Conservation (phyloP, 35 echinoderm and acorn worm genomes). For the Heliocidaris erythrogramma region DNA sequence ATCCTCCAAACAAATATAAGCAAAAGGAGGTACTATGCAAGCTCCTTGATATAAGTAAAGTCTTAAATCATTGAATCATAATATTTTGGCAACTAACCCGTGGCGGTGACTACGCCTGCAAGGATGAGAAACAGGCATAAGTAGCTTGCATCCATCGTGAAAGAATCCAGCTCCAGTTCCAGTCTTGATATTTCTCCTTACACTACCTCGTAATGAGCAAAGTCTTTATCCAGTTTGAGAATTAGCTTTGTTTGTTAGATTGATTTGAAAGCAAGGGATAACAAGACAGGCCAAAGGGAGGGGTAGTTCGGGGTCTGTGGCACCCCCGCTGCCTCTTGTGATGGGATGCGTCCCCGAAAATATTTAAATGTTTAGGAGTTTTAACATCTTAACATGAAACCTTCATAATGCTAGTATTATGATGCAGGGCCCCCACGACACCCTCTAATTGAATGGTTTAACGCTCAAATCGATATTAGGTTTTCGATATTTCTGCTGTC, state of each 20-base stretch:
- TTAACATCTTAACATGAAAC: no score
- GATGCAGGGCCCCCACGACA: no score
- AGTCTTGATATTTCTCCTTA: background rate
- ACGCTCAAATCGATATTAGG: no score
- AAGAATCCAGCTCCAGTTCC: background rate
- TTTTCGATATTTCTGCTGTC: no score
- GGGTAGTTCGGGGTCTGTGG: background rate
- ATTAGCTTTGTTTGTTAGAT: background rate
- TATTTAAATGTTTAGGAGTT: no score
- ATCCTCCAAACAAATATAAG: no score
- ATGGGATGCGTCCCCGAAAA: no score
- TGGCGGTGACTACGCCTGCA: background rate
- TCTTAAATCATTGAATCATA: background rate
- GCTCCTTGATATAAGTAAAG: no score
- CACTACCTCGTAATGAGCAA: background rate
- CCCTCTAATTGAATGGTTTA: no score
- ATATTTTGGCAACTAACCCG: background rate
- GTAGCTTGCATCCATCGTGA: background rate
- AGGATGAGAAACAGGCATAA: background rate
- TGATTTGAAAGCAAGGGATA: background rate
- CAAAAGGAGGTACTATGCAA: no score
- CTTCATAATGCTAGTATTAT: no score
- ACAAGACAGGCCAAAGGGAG: background rate
- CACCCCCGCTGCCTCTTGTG: background rate
- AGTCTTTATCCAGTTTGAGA: background rate